Base-by-base conservation (phyloP, 2,797 vertebrate genomes). In the Percopsis omiscomaycus region DNA sequence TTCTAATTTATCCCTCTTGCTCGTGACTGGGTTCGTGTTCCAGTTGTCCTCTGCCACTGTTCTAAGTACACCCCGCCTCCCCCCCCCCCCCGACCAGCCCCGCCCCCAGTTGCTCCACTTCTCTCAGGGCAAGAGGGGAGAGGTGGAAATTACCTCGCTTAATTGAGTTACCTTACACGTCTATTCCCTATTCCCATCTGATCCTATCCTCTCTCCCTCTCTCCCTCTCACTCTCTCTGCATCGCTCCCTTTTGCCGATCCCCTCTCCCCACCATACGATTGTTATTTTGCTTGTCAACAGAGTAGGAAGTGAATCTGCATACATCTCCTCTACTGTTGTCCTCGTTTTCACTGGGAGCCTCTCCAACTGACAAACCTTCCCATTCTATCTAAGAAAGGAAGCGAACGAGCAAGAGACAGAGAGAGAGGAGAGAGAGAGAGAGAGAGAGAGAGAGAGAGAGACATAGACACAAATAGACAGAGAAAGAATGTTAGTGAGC, bases 161-260 rank as follows among this genome's bases (percentile, higher is more conserved):
- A 90, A 91, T 91, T 87, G 80, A 86, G 85, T 89, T 88, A 86
- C 74, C 69, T 72, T 73, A 68, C 69, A 77, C 69, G 74, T 84
- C 61, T 81, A 73, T 79, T 76, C 85, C 73, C 79, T 75, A 79
- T 80, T 86, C 83, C 68, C 72, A 78, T 14, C 48, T 1, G 54
- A 67, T 68, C 8, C 51, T 22, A 37, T 57, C 44, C 47, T 42
- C 68, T 15, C 55, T 55, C 44, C 11, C 3, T 59, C 37, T 49
- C 50, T 16, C 37, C 66, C 49, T 54, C 44, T 61, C 57, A 66
- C 71, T 61, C 32, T 37, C 29, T 2, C 2, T 4, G 27, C 30
- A 12, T 15, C 50, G 27, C 69, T 74, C 78, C 59, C 63, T 28
- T 15, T 64, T 22, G 63, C 64, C 22, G 12, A 71, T 53, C 61